Evolutionary conservation across 2,888 invertebrate genomes (phyloP).

Genomic region (Nipponacmea schrenckii): DNA sequence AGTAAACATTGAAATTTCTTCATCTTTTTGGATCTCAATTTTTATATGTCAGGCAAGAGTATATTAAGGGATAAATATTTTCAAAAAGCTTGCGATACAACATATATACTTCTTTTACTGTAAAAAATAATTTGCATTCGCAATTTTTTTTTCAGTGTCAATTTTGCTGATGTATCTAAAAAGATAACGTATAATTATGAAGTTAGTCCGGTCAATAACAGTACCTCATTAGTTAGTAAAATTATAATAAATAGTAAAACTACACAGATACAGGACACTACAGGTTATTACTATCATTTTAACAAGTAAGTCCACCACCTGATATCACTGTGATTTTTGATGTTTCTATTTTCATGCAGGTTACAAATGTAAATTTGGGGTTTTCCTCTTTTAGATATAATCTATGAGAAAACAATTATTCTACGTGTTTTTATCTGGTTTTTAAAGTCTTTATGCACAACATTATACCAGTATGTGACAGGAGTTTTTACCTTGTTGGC

Average conservation of each 20-base stretch:
- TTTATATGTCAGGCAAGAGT: no score
- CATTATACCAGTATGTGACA: no score
- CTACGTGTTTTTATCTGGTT: no score
- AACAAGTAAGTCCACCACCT: conserved; percentile 19
- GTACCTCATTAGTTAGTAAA: conserved; percentile 10
- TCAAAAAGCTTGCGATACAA: no score
- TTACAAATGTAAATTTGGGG: not conserved
- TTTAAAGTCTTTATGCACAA: no score
- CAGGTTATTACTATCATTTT: conserved; percentile 23
- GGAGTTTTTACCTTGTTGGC: no score
- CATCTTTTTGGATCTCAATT: no score
- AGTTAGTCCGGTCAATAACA: conserved; percentile 2
- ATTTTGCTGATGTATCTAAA: conserved; percentile 14
- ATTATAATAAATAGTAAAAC: not conserved
- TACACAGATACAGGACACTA: not conserved
- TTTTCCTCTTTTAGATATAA: not conserved
- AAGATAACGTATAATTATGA: conserved; percentile 14
- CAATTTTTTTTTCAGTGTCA: conserved; percentile 9
- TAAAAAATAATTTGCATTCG: no score
- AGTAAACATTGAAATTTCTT: no score
- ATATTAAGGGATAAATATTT: no score
- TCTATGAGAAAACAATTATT: no score
- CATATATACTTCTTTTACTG: no score
- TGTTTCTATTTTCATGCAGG: not conserved
- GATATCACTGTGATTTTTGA: not conserved